Conservation (phyloP, 2,797 vertebrate species). For the Pseudochirops cupreus region DNA sequence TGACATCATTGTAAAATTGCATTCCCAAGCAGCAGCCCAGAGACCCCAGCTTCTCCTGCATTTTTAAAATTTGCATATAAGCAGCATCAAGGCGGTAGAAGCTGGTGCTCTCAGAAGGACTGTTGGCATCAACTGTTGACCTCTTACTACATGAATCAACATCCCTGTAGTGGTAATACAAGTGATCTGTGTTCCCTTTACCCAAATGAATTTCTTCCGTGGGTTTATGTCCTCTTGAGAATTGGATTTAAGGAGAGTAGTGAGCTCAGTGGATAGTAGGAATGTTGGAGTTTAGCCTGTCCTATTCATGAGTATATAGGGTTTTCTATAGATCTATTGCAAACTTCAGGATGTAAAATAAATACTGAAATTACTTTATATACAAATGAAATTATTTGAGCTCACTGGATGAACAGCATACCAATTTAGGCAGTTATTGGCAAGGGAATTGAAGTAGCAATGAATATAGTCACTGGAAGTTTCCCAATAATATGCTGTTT, state of each 20-base stretch:
- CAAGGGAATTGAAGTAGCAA: neutral
- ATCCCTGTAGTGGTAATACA: neutral
- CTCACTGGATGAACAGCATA: neutral
- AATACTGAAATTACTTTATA: neutral
- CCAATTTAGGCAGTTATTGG: neutral
- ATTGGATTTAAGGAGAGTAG: neutral
- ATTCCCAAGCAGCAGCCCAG: neutral
- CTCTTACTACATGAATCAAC: neutral
- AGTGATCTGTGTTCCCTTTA: neutral
- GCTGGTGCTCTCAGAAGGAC: neutral
- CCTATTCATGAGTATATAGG: neutral
- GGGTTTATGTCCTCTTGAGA: neutral
- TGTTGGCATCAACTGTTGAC: neutral
- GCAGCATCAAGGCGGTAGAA: neutral
- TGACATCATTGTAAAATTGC: neutral
- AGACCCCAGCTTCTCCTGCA: neutral
- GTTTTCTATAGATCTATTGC: neutral
- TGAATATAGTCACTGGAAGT: neutral
- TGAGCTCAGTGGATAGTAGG: neutral
- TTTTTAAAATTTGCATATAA: neutral
- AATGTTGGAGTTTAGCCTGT: neutral
- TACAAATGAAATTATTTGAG: neutral
- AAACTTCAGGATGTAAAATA: neutral
- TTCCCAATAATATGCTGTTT: neutral
- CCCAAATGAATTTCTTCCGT: neutral